These are phyloP conservation scores for Scotopteryx bipunctaria DNA, from an alignment of 2,888 invertebrate species.

Conservation along the genomic window DNA sequence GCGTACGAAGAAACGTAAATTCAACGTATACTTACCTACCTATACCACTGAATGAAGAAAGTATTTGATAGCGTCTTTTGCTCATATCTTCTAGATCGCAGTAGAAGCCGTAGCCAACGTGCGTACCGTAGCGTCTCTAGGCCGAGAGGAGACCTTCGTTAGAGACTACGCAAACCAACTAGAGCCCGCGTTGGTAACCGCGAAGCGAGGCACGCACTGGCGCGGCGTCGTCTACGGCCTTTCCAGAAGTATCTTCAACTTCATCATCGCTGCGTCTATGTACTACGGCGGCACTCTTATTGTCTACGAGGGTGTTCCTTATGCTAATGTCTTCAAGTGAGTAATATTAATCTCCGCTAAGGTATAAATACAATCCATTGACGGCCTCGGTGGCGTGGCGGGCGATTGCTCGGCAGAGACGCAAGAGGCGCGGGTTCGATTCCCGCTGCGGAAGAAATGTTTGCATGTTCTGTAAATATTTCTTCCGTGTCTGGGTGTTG, in stretches of 20 bases:
- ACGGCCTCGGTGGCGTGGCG: too few species aligned
- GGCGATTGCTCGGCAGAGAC: too few species aligned
- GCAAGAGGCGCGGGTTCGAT: too few species aligned
- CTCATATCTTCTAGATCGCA: constrained; percentile 79
- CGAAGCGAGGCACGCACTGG: constrained; percentile 85
- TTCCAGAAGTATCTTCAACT: constrained; percentile 88
- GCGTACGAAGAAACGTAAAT: too few species aligned
- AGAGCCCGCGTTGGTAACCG: constrained; percentile 81
- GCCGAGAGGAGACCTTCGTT: constrained; percentile 87
- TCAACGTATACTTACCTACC: too few species aligned
- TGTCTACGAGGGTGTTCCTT: constrained; percentile 80
- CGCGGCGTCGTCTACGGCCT: constrained; percentile 88
- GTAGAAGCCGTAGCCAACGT: constrained; percentile 91
- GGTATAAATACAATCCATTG: not conserved
- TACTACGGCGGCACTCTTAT: constrained; percentile 89
- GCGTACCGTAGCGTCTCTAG: constrained; percentile 89
- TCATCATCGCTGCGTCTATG: constrained; percentile 88
- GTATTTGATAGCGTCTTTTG: too few species aligned
- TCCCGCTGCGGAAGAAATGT: too few species aligned
- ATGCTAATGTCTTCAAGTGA: constrained; percentile 88
- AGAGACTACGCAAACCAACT: constrained; percentile 85
- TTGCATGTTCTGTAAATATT: too few species aligned
- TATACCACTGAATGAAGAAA: too few species aligned
- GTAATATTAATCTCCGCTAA: constrained; percentile 38
- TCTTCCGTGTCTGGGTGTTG: too few species aligned